Base-by-base conservation (phyloP, 1,140 invertebrate genomes). In the Campodea augens region DNA sequence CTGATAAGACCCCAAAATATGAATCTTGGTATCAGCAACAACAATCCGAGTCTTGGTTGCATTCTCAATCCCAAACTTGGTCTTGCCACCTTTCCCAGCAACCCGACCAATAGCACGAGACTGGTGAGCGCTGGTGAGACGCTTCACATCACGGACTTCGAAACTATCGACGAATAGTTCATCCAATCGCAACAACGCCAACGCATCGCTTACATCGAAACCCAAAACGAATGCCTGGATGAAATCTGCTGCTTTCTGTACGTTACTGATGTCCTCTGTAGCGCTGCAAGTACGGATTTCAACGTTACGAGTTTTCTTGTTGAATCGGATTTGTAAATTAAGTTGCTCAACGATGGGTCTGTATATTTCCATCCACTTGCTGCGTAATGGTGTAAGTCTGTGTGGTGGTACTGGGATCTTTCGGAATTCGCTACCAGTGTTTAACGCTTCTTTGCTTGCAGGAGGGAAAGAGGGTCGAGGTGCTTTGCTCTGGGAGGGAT, bases 41-140 rank as follows among this genome's bases (percentile, higher is more conserved):
- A 99, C 88, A 55, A 99, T 97, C 63, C 96, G 77, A 0, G 93
- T 98, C 67, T 96, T 98, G 7, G 95, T 98, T 0, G 87, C 88
- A 67, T 99, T 99, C 69, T 99, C 95, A 58, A 99, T 98, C 2
- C 92, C 96, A 56, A 88, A 97, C 60, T 96, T 98, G 3, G 91
- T 98, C 49, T 87, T 75, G 19, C 95, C 96, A 47, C 89, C 85
- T 69, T 98, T 97, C 0, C 96, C 96, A 13, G 95, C 95, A 37
- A 99, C 68, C 53, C 95, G 71, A 19, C 95, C 95, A 55, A 99
- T 89, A 0, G 93, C 93, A 63, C 95, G 68, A 20, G 88, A 82
- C 48, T 95, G 68, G 64, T 98, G 93, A 62, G 98, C 93, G 10
- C 95, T 92, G 64, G 90, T 86, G 25, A 98, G 60, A 20, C 78